phyloP scores from a whole-genome alignment of 2,888 invertebrate genomes.

The Dorcus parallelipipedus region DNA sequence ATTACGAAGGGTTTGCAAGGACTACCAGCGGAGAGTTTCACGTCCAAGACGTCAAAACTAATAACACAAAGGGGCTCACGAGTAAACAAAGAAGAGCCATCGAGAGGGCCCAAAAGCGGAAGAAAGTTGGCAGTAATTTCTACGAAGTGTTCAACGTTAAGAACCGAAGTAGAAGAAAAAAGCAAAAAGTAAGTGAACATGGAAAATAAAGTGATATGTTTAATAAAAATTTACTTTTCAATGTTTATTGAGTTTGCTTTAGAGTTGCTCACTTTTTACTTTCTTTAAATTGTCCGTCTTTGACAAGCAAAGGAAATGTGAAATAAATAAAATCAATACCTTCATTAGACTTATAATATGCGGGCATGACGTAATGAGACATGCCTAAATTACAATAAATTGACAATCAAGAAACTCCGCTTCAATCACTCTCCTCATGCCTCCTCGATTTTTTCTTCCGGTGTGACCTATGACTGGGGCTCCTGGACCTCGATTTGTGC shows the following conservation, averaged over 20 bases:
- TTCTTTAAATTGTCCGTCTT: too few relatives aligned
- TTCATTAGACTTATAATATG: too few relatives aligned
- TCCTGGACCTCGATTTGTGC: constrained; percentile 67
- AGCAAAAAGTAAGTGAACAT: neutral
- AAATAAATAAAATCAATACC: too few relatives aligned
- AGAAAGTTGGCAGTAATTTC: constrained; percentile 84
- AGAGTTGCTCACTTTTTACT: too few relatives aligned
- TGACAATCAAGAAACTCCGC: neutral
- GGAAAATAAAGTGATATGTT: neutral
- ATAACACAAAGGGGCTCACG: constrained; percentile 57
- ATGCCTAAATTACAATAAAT: neutral
- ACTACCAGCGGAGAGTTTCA: constrained; percentile 51
- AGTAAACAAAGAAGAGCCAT: constrained; percentile 74
- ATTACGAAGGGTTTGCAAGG: constrained; percentile 49
- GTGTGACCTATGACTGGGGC: constrained; percentile 61
- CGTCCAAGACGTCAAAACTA: constrained; percentile 41
- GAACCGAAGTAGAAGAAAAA: constrained; percentile 74
- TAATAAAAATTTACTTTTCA: too few relatives aligned
- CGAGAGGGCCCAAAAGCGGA: constrained; percentile 71
- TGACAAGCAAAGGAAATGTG: too few relatives aligned
- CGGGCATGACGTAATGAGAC: neutral
- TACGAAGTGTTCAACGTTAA: constrained; percentile 88
- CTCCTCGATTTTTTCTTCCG: constrained; percentile 68
- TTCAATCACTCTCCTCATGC: constrained; percentile 64
- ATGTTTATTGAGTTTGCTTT: too few relatives aligned